phyloP scores from a whole-genome alignment of 2,888 invertebrate genomes.

The Xylophagus ater region DNA sequence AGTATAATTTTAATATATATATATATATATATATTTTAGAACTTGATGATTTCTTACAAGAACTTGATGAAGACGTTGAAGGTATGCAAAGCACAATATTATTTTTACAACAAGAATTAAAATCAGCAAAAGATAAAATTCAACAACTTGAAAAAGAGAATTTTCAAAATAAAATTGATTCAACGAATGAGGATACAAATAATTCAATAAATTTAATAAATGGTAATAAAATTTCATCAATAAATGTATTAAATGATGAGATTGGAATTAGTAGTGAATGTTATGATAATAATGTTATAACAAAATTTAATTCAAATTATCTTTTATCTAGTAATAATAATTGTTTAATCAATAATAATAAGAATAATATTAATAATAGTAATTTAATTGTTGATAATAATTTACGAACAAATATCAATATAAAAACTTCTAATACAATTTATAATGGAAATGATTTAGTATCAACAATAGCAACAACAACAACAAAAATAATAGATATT shows the following conservation, averaged over 20 bases:
- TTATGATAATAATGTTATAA: constrained; percentile 17
- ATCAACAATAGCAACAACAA: background rate
- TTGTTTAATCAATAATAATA: constrained; percentile 11
- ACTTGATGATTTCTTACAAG: constrained; percentile 88
- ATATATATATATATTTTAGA: constrained; percentile 46
- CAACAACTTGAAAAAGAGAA: constrained; percentile 52
- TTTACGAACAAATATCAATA: constrained; percentile 15
- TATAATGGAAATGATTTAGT: constrained; percentile 13
- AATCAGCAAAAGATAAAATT: constrained; percentile 64
- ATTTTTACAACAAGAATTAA: constrained; percentile 84
- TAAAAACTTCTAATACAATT: too few species aligned
- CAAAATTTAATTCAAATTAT: constrained; percentile 10
- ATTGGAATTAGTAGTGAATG: constrained; percentile 15
- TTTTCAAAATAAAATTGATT: constrained; percentile 27
- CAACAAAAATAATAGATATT: constrained; percentile 6
- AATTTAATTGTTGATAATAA: constrained; percentile 8
- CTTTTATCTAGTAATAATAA: constrained; percentile 8
- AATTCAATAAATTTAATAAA: constrained; percentile 11
- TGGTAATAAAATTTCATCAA: constrained; percentile 14
- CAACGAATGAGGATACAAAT: background rate
- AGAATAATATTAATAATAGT: constrained; percentile 4
- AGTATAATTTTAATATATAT: background rate
- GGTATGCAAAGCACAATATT: constrained; percentile 97
- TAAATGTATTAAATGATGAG: constrained; percentile 8
- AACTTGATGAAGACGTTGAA: constrained; percentile 94